A percentile compares a stretch with the other conserved stretches of the same genome.
phyloP scores from a whole-genome alignment of 2,888 invertebrate species.

The Criorhina ranunculi region DNA sequence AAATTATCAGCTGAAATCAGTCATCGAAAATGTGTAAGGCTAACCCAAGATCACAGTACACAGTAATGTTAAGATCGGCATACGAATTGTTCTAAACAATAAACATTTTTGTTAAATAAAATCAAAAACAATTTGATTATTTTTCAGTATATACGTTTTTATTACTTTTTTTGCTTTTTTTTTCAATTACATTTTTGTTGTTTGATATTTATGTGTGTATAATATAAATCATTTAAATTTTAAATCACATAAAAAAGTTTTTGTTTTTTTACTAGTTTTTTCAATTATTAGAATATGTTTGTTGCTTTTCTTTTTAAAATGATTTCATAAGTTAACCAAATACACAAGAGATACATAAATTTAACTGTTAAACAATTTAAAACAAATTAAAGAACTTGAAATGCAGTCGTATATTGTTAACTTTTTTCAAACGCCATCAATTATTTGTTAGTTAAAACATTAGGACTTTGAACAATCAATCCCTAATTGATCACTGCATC shows the following conservation, averaged over 20 bases:
- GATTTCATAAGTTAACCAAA: conserved; percentile 16
- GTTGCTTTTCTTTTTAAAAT: conserved; percentile 14
- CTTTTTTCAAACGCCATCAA: no score
- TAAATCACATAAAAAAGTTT: conserved; percentile 69
- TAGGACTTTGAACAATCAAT: no score
- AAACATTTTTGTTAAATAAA: no score
- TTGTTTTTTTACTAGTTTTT: conserved; percentile 23
- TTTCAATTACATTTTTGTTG: conserved; percentile 49
- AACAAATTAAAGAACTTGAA: conserved; percentile 36
- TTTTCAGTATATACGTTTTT: conserved; percentile 61
- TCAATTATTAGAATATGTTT: conserved; percentile 27
- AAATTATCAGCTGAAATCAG: no score
- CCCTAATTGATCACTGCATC: no score
- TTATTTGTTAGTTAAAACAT: no score
- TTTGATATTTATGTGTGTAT: conserved; percentile 64
- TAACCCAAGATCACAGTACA: no score
- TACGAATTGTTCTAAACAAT: no score
- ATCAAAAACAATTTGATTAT: conserved; percentile 10
- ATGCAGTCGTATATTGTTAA: no score
- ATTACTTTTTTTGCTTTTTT: conserved; percentile 46
- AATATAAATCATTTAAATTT: conserved; percentile 60
- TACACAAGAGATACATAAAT: conserved; percentile 25
- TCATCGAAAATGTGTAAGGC: no score
- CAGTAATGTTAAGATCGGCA: no score
- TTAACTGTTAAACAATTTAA: conserved; percentile 40